Evolutionary conservation across 2,797 vertebrate genomes (phyloP).

Genomic region (Sebastes oblongus): DNA sequence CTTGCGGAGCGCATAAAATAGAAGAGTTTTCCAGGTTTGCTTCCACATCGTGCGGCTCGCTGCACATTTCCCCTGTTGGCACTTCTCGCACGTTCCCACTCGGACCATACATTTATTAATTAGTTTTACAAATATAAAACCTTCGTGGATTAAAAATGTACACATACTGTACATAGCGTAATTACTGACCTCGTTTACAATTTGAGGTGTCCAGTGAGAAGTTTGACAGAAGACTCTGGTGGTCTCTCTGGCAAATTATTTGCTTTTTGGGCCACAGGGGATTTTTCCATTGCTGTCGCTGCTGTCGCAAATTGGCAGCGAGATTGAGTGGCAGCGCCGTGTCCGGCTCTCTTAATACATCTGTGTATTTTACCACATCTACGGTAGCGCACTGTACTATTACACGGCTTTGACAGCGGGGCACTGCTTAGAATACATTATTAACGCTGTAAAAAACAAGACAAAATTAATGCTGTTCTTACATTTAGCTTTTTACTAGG

Average conservation of each 20-base stretch:
- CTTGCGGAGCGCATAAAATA: background rate
- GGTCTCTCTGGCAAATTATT: background rate
- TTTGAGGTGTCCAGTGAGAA: background rate
- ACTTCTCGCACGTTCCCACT: background rate
- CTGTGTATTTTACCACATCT: background rate
- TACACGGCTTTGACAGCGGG: background rate
- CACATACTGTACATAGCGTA: background rate
- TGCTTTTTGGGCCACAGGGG: background rate
- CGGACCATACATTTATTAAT: background rate
- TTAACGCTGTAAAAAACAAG: background rate
- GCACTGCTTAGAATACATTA: background rate
- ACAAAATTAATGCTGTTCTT: background rate
- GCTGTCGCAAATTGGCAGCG: background rate
- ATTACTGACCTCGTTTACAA: background rate
- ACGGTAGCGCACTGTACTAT: background rate
- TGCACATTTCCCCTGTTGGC: background rate
- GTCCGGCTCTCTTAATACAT: background rate
- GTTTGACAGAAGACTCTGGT: background rate
- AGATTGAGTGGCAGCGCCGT: background rate
- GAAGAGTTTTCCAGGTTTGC: background rate
- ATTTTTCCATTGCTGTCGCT: background rate
- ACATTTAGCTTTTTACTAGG: background rate
- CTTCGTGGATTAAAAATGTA: background rate
- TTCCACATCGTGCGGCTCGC: background rate
- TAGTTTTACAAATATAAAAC: background rate